Evolutionary conservation across 2,888 invertebrate species (phyloP), one percentile per base, ranked within the genome.

Genomic region (Apotomis capreana): DNA sequence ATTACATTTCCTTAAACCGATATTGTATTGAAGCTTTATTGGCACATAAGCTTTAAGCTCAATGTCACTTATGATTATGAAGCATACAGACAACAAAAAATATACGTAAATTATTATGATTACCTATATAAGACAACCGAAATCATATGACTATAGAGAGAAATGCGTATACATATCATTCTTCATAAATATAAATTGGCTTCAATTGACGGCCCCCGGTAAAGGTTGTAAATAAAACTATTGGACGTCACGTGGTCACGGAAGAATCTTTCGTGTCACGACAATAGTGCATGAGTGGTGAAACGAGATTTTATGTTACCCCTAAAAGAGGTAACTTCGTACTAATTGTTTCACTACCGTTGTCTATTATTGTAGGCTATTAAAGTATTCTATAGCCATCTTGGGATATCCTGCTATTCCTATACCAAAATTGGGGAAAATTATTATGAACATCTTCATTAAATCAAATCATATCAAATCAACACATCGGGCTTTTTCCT

Each of bases 121-220:
- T 57, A n/a, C n/a, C n/a, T n/a, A n/a, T n/a, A 46, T 15, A 26
- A 46, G 3, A 36, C 51, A 49, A 63, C n/a, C 58, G 46, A 58
- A 72, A 54, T 51, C 10, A 52, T 52, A 59, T 46, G 36, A 40
- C 46, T 49, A 44, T 49, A 44, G 40, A 67, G n/a, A 58, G 58
- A 72, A 72, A 68, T 72, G 63, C 36, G 12, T 58, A 58, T 58
- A 72, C 58, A 63, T 72, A 68, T 63, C 72, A 57, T 57, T 72
- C 62, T 68, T 62, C 52, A 72, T 63, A 68, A 63, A 72, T 54
- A 63, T 82, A 77, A 83, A 88, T 88, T 87, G 85, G 80, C 78
- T 83, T 83, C 87, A 89, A 89, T 88, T 88, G 87, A 80, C 81
- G 82, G 74, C 79, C 80, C 78, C 78, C 81, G 78, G 77, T 74